A percentile compares a stretch with the other conserved stretches of the same genome.
phyloP scores from a whole-genome alignment of 1,140 invertebrate genomes.

The Eriocheir sinensis region DNA sequence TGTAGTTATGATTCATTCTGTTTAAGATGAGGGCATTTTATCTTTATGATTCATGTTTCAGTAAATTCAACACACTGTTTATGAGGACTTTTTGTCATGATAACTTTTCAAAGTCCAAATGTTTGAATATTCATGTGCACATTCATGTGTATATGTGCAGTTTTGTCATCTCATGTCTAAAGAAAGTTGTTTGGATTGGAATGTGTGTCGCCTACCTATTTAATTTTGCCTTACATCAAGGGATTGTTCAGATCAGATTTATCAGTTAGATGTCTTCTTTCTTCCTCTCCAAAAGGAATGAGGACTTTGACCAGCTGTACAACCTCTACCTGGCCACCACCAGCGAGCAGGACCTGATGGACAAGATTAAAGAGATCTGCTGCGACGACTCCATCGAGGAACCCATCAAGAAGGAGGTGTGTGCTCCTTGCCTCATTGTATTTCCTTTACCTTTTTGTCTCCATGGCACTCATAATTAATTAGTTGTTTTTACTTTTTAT shows the following conservation, averaged over 20 bases:
- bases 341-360: slow-evolving; percentile 74
- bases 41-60: too few species aligned
- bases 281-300: slow-evolving; percentile 47
- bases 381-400: slow-evolving; percentile 75
- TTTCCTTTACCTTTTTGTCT: background rate
- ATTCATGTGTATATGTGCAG: slow-evolving; percentile 75
- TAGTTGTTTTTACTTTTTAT: too few species aligned
- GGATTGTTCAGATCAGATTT: too few species aligned
- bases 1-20: too few species aligned
- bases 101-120: too few species aligned
- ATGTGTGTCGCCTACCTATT: too few species aligned
- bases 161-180: background rate
- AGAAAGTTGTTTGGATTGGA: too few species aligned
- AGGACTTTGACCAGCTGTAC: slow-evolving; percentile 76
- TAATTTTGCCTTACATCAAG: too few species aligned
- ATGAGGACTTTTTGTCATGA: too few species aligned
- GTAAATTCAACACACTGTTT: too few species aligned
- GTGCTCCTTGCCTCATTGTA: background rate
- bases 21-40: too few species aligned
- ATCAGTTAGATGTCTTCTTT: background rate
- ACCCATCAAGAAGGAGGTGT: slow-evolving; percentile 76
- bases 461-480: too few species aligned
- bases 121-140: slow-evolving; percentile 65
- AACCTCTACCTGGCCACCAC: slow-evolving; percentile 61
- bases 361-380: slow-evolving; percentile 76